phyloP scores from a whole-genome alignment of 2,888 invertebrate species.

The Drepana falcataria region DNA sequence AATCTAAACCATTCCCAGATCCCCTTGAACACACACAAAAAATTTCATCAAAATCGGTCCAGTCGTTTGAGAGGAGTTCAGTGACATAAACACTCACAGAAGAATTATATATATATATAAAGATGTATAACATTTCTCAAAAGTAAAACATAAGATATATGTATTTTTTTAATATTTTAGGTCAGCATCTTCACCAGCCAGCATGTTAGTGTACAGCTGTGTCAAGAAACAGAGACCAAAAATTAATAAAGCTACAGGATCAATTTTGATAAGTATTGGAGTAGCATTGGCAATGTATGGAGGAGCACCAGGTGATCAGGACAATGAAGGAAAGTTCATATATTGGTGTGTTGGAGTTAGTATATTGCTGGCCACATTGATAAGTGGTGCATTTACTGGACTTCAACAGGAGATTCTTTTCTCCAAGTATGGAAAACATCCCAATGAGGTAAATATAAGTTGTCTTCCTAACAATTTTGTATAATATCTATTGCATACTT shows the following conservation, averaged over 20 bases:
- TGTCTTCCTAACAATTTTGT: too few relatives aligned
- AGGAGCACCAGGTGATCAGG: constrained; percentile 50
- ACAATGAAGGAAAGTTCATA: constrained; percentile 46
- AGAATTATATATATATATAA: too few relatives aligned
- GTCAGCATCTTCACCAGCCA: constrained; percentile 67
- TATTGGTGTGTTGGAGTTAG: constrained; percentile 64
- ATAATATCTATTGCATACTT: too few relatives aligned
- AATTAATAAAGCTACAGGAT: constrained; percentile 51
- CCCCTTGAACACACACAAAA: too few relatives aligned
- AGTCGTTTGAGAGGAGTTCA: too few relatives aligned
- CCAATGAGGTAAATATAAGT: constrained; percentile 50
- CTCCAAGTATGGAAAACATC: constrained; percentile 64
- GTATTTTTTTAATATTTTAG: constrained; percentile 27
- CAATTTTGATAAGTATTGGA: constrained; percentile 57
- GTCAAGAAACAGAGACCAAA: constrained; percentile 52
- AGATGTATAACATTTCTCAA: too few relatives aligned
- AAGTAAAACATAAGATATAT: too few relatives aligned
- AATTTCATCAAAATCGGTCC: too few relatives aligned
- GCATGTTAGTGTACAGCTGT: constrained; percentile 64
- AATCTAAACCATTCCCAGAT: too few relatives aligned
- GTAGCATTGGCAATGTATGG: constrained; percentile 64
- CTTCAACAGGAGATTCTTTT: constrained; percentile 65
- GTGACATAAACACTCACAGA: too few relatives aligned
- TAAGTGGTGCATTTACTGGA: constrained; percentile 65
- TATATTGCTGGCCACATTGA: constrained; percentile 49